Conservation (phyloP, 2,113 vertebrate species). For the Pluvialis apricaria region DNA sequence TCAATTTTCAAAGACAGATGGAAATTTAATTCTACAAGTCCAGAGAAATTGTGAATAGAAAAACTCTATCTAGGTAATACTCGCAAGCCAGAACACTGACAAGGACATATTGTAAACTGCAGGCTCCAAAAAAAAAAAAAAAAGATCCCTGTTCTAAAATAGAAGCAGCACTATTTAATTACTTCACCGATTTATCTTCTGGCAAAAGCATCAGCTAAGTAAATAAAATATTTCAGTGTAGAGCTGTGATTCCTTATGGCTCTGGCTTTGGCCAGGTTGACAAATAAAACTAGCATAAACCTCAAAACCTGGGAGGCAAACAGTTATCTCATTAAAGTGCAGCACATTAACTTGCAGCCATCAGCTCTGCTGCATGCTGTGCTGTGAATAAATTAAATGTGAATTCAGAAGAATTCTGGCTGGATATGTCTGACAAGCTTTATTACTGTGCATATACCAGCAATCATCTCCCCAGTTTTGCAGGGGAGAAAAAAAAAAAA, state of each 20-base stretch:
- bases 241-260: conserved; percentile 22
- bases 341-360: conserved; percentile 69
- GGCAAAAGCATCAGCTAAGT: neutral
- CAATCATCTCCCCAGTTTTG: conserved; percentile 16
- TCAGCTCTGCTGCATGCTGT: conserved; percentile 49
- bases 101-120: neutral
- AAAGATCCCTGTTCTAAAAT: neutral
- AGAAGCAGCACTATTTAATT: conserved; percentile 26
- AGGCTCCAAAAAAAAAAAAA: neutral
- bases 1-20: neutral
- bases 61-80: neutral
- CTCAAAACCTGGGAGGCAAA: conserved; percentile 55
- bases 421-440: conserved; percentile 39
- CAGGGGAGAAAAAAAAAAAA: neutral
- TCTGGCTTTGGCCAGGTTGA: conserved; percentile 47
- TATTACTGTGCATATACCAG: conserved; percentile 25
- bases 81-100: neutral
- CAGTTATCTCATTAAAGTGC: conserved; percentile 71
- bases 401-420: conserved; percentile 58
- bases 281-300: conserved; percentile 60
- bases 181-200: neutral
- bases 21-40: neutral
- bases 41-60: neutral
- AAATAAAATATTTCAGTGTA: conserved; percentile 42
- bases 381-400: conserved; percentile 70